Conservation (phyloP, 2,113 vertebrate species). For the Mixornis gularis region DNA sequence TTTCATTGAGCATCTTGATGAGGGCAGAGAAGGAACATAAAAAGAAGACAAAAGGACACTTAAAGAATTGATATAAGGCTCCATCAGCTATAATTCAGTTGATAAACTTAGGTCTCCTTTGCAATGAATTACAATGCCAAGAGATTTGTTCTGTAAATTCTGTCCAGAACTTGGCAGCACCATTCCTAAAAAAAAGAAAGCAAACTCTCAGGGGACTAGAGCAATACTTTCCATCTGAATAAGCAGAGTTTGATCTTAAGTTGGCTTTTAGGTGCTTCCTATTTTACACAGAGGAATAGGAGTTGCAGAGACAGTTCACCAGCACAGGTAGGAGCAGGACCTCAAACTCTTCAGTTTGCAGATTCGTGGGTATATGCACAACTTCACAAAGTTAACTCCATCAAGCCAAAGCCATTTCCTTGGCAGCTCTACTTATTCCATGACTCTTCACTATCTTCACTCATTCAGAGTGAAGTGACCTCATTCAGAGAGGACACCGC, state of each 20-base stretch:
- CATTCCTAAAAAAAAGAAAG: background rate
- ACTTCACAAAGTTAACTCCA: background rate
- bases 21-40: background rate
- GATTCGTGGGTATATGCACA: background rate
- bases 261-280: background rate
- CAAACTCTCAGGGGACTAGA: background rate
- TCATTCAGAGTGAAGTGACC: too few species aligned
- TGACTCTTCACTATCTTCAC: background rate
- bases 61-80: background rate
- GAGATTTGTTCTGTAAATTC: constrained; percentile 49
- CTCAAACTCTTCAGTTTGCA: background rate
- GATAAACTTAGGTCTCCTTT: constrained; percentile 44
- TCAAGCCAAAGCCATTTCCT: background rate
- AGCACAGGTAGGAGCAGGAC: background rate
- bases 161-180: constrained; percentile 42
- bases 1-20: background rate
- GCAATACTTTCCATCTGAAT: constrained; percentile 40
- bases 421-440: background rate
- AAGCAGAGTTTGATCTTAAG: background rate
- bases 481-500: background rate
- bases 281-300: background rate
- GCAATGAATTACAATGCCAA: constrained; percentile 37
- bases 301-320: background rate
- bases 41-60: background rate
- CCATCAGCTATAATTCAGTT: constrained; percentile 11